A percentile compares a stretch with the other conserved stretches of the same genome.
Evolutionary conservation across 2,888 invertebrate species (phyloP).

Genomic region (Microchrysa polita): DNA sequence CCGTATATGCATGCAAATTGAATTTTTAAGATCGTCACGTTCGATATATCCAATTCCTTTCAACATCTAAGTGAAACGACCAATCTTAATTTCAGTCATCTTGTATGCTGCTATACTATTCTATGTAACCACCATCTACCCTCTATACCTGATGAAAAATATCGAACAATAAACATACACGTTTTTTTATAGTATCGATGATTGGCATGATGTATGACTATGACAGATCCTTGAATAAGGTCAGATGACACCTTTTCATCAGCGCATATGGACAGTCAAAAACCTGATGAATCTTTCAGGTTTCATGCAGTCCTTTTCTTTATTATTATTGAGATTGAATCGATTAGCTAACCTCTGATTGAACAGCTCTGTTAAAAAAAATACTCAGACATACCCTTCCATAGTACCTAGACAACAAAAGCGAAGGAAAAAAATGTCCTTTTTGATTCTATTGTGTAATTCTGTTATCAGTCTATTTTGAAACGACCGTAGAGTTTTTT

Average conservation of each 20-base stretch:
- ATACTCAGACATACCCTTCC: background rate
- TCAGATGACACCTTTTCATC: constrained; percentile 11
- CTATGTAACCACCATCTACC: too few relatives aligned
- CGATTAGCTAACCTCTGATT: constrained; percentile 3
- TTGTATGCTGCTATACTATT: too few relatives aligned
- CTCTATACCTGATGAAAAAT: too few relatives aligned
- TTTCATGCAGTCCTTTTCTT: background rate
- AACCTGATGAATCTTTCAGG: background rate
- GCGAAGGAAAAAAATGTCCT: background rate
- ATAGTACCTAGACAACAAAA: background rate
- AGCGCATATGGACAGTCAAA: background rate
- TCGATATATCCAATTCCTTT: too few relatives aligned
- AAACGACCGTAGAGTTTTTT: background rate
- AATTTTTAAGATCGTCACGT: too few relatives aligned
- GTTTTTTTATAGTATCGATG: background rate
- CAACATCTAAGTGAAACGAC: too few relatives aligned
- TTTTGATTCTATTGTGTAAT: background rate
- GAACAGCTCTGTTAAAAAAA: background rate
- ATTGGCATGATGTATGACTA: background rate
- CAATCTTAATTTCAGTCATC: too few relatives aligned
- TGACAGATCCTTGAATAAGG: constrained; percentile 1
- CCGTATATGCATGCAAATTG: too few relatives aligned
- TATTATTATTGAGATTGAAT: background rate
- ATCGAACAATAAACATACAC: too few relatives aligned
- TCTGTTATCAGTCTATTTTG: background rate